These are phyloP conservation scores for Alligator mississippiensis DNA, from an alignment of 2,113 vertebrate species.

Conservation along the genomic window DNA sequence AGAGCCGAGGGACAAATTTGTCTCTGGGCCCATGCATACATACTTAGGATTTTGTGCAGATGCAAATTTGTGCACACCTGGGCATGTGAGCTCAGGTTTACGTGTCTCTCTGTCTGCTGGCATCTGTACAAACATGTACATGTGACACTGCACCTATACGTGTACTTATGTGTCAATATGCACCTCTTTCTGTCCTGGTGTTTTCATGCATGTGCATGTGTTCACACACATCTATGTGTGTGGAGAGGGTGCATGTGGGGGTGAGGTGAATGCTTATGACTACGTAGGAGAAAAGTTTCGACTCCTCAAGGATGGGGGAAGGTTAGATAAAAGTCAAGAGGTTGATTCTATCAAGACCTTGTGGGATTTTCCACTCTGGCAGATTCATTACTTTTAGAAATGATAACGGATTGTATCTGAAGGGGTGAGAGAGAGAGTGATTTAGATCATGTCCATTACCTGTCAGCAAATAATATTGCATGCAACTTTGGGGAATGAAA, in stretches of 20 bases:
- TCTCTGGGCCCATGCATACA: accelerated
- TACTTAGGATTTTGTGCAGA: neutral
- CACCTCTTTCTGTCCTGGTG: accelerated
- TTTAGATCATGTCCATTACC: constrained; percentile 50
- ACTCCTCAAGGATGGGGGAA: constrained; percentile 47
- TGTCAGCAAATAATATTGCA: constrained; percentile 57
- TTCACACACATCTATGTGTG: no score
- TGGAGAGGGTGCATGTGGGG: neutral
- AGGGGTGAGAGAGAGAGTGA: constrained; percentile 24
- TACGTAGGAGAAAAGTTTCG: neutral
- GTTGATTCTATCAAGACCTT: constrained; percentile 49
- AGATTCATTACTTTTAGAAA: constrained; percentile 72
- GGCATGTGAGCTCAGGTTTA: neutral
- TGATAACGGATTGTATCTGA: constrained; percentile 68
- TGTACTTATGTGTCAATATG: accelerated
- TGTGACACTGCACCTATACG: accelerated
- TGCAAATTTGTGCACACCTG: neutral
- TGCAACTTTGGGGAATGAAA: neutral
- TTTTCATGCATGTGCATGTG: neutral
- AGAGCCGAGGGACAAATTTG: accelerated
- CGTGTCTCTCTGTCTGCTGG: no score
- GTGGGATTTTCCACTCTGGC: constrained; percentile 58
- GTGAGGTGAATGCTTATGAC: neutral
- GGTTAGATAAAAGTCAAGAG: constrained; percentile 67
- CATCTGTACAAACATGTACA: accelerated